Evolutionary conservation across 2,888 invertebrate genomes (phyloP).

Genomic region (Podotricha telesiphe): DNA sequence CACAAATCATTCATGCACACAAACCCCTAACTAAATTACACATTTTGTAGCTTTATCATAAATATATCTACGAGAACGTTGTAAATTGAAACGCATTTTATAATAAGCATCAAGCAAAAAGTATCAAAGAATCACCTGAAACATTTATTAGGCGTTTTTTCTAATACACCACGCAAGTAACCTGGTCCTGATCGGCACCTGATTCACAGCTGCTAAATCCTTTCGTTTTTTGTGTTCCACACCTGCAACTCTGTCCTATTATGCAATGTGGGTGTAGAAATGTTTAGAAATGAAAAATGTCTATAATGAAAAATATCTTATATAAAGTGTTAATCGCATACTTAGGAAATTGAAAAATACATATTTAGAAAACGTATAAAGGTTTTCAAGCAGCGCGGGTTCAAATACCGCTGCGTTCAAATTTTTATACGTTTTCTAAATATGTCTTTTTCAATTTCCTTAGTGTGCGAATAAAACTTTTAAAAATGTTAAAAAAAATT

Average conservation of each 20-base stretch:
- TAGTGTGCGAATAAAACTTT: too few species aligned
- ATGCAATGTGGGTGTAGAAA: slow-evolving; percentile 61
- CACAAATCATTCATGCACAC: neutral
- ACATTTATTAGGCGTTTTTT: slow-evolving; percentile 39
- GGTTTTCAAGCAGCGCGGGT: too few species aligned
- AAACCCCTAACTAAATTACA: neutral
- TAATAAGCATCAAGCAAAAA: neutral
- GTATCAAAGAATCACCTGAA: slow-evolving; percentile 29
- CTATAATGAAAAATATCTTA: too few species aligned
- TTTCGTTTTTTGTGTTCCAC: slow-evolving; percentile 80
- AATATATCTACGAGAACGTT: neutral
- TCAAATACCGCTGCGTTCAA: too few species aligned
- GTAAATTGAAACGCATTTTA: slow-evolving; percentile 14
- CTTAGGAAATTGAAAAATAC: too few species aligned
- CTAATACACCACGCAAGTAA: slow-evolving; percentile 49
- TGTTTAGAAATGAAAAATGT: too few species aligned
- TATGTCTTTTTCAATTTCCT: too few species aligned
- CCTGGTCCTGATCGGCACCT: slow-evolving; percentile 67
- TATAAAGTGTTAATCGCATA: too few species aligned
- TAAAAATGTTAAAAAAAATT: too few species aligned
- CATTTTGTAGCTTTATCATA: neutral
- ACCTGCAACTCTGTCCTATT: slow-evolving; percentile 61
- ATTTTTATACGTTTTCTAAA: too few species aligned
- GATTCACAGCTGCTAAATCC: slow-evolving; percentile 71
- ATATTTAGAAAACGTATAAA: too few species aligned